Conservation (phyloP, 2,797 vertebrate genomes). For the Sebastes matsubarae region DNA sequence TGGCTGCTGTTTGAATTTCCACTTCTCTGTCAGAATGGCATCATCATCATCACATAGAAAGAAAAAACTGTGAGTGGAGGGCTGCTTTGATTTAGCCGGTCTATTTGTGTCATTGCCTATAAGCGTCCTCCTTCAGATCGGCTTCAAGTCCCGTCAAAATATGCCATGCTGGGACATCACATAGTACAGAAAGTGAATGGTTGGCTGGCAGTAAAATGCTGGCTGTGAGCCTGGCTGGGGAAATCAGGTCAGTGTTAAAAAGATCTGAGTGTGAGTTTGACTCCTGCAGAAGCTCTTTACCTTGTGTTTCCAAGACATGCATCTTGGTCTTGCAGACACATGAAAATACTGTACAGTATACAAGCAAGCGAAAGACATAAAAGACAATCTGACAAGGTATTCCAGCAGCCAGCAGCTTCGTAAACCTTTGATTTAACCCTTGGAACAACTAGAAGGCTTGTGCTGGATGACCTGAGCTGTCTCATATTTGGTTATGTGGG, state of each 20-base stretch:
- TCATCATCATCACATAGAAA: slow-evolving; percentile 32
- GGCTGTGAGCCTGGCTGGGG: neutral
- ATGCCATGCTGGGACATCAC: slow-evolving; percentile 3
- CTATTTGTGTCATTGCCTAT: slow-evolving; percentile 19
- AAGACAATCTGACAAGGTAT: neutral
- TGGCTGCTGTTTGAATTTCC: slow-evolving; percentile 60
- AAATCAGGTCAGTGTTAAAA: slow-evolving; percentile 9
- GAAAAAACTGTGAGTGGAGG: slow-evolving; percentile 1
- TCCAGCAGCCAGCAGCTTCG: neutral
- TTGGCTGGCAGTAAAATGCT: neutral
- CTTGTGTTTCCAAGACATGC: neutral
- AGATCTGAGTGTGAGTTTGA: neutral
- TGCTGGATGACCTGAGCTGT: neutral
- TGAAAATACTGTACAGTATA: neutral
- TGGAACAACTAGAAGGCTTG: neutral
- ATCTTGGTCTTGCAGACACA: neutral
- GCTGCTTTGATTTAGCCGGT: slow-evolving; percentile 37
- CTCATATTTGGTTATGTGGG: neutral
- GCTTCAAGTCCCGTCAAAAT: neutral
- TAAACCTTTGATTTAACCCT: neutral
- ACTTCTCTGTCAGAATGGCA: slow-evolving; percentile 60
- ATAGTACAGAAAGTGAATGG: slow-evolving; percentile 7
- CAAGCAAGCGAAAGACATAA: neutral
- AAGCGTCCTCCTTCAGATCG: neutral
- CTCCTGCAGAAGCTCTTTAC: neutral